Base-by-base conservation (phyloP, 2,888 invertebrate genomes). In the Ptychoptera contaminata region DNA sequence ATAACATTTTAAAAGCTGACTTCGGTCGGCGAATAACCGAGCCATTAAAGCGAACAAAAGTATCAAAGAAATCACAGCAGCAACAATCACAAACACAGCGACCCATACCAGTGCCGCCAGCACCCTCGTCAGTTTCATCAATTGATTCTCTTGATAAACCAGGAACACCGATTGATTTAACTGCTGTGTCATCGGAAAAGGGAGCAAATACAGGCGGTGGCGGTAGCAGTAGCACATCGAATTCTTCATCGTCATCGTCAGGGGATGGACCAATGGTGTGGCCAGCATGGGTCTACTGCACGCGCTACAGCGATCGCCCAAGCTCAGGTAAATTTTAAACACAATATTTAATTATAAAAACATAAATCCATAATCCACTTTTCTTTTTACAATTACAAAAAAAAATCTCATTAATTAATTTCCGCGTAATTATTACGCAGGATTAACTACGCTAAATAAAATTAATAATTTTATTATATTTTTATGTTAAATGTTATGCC, bases 201-300 rank as follows among this genome's bases (percentile, higher is more conserved):
- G 65, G 66, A 46, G 61, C 65, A 2, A 59, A 63, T 48, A 66
- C 65, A 32, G 65, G 65, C 37, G 58, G 59, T 38, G 16, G 65
- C 29, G 30, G 40, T 10, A 42, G 42, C 30, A 23, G 23, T 23
- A 23, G 23, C 23, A 23, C 23, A 23, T 23, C 23, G 3, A 23
- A 23, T 23, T 23, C 23, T 3, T 23, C 23, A 23, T 63, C 62
- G 1, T 62, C 62, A 34, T 50, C 50, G 48, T 62, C 64, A 39
- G 65, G 62, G 9, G 61, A 61, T 42, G 62, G 61, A 46, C 67
- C 55, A 52, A 67, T 53, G 56, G 63, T 85, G 57, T 92, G 91
- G 88, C 96, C 96, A 0, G 94, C 96, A 30, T 97, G 96, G 97
- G 91, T 97, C 39, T 97, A 91, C 69, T 97, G 96, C 69, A 97